A percentile compares a stretch with the other conserved stretches of the same genome.
Conservation (phyloP, 2,888 invertebrate species). For the Tipula lateralis region DNA sequence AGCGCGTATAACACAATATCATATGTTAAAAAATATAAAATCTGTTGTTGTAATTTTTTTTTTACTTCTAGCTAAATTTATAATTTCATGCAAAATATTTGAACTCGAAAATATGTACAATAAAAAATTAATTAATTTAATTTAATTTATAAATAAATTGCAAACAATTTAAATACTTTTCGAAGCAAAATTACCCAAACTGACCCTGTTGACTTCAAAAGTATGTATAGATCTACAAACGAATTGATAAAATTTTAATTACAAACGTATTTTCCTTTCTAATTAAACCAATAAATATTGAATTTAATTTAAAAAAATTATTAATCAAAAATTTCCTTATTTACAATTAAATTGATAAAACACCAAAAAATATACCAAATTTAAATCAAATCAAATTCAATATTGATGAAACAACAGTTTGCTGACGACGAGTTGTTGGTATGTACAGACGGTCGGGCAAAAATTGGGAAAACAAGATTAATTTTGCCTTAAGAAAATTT, state of each 20-base stretch:
- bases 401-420: conserved; percentile 24
- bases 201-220: too few species aligned
- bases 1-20: neutral
- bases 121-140: neutral
- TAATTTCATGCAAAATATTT: neutral
- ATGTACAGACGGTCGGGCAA: neutral
- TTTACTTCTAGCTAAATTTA: neutral
- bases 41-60: neutral
- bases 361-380: neutral
- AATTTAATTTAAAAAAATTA: neutral
- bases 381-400: conserved; percentile 19
- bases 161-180: neutral
- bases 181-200: too few species aligned
- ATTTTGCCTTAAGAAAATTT: conserved; percentile 13
- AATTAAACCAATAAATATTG: neutral
- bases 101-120: neutral
- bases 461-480: neutral
- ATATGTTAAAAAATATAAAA: neutral
- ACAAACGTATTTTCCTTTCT: neutral
- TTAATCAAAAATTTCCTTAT: neutral
- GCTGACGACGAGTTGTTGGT: neutral
- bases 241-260: neutral
- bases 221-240: neutral
- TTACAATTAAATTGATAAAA: neutral
- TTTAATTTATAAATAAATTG: neutral